Conservation (phyloP, 1,140 invertebrate species). For the Panulirus ornatus region DNA sequence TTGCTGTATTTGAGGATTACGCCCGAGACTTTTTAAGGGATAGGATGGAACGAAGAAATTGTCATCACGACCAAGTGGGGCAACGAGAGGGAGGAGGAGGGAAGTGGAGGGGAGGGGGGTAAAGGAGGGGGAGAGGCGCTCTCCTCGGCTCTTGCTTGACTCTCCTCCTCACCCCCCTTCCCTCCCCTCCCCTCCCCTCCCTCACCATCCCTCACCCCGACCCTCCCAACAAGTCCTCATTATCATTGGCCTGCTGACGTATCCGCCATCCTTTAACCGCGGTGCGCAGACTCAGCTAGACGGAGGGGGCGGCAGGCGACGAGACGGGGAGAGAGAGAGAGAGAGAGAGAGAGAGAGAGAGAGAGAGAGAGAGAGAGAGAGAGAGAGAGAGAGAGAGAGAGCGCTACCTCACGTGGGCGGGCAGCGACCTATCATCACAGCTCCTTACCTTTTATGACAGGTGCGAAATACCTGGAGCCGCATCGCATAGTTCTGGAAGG, state of each 20-base stretch:
- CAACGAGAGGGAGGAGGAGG: not conserved
- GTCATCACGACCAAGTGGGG: not conserved
- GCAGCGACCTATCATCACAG: no score
- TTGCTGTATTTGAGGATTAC: constrained; percentile 47
- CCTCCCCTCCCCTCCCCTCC: no score
- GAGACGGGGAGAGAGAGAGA: not conserved
- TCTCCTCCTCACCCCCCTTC: no score
- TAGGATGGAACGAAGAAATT: constrained; percentile 9
- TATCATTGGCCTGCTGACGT: not conserved
- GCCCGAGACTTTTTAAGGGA: not conserved
- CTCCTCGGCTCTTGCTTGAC: no score
- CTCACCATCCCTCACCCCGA: no score
- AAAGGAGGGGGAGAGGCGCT: not conserved
- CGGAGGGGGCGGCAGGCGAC: not conserved
- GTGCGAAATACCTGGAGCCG: no score
- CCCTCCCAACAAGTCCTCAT: no score
- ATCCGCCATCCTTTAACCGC: not conserved
- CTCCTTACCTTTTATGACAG: no score
- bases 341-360: not conserved
- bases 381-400: not conserved
- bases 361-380: not conserved
- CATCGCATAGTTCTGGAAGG: no score
- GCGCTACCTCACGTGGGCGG: no score
- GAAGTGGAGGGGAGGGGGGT: not conserved
- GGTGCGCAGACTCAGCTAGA: not conserved